phyloP scores from a whole-genome alignment of 2,113 vertebrate species.

The Chionis minor region DNA sequence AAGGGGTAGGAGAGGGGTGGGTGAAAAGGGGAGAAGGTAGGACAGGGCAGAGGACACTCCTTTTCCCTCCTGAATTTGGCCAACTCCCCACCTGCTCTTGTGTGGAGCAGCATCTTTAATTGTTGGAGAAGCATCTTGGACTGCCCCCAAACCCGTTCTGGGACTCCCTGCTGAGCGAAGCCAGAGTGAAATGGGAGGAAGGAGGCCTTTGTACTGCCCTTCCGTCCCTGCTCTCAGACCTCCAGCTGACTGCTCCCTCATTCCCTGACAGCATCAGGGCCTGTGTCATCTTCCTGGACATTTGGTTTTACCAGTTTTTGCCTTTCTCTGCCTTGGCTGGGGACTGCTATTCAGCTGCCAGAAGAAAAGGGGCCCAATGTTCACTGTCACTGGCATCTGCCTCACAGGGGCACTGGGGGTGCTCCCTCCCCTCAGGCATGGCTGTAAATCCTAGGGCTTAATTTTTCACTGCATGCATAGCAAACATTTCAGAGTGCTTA shows the following conservation, averaged over 20 bases:
- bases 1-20: neutral
- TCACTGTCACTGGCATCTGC: neutral
- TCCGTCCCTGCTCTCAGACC: neutral
- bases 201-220: neutral
- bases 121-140: rapidly evolving
- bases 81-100: neutral
- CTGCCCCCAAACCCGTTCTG: neutral
- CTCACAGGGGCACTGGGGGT: neutral
- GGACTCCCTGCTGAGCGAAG: neutral
- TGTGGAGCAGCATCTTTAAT: neutral
- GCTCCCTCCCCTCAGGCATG: neutral
- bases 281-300: neutral
- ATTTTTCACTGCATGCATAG: constrained; percentile 1
- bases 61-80: neutral
- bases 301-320: neutral
- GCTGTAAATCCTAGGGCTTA: neutral
- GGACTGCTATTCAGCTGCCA: constrained; percentile 27
- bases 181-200: neutral
- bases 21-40: neutral
- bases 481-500: neutral
- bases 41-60: neutral
- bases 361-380: neutral
- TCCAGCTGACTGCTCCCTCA: neutral
- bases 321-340: constrained; percentile 17
- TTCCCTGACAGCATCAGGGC: neutral